Conservation (phyloP, 2,888 invertebrate species). For the Phymatocera aterrima region DNA sequence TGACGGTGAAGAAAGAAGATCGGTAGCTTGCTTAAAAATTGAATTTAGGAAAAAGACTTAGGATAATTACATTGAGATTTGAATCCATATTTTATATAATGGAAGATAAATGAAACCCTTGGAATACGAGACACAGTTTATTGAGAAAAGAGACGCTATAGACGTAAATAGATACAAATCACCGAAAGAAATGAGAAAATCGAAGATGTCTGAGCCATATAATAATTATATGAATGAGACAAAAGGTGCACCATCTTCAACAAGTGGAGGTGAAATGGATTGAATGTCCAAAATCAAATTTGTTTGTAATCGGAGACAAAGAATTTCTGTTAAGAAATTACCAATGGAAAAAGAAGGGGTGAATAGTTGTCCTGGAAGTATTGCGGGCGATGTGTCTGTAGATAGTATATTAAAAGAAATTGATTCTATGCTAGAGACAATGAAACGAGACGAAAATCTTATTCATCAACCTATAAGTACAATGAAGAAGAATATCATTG, state of each 20-base stretch:
- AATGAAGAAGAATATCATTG: background rate
- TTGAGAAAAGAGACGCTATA: too few relatives aligned
- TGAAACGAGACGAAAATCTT: background rate
- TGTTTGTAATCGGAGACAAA: background rate
- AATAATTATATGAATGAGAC: background rate
- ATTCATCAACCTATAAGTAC: background rate
- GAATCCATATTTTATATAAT: background rate
- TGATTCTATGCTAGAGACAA: background rate
- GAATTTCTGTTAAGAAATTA: background rate
- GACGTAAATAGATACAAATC: background rate
- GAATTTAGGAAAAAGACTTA: background rate
- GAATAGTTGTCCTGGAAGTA: background rate
- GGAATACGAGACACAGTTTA: background rate
- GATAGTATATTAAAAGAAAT: background rate
- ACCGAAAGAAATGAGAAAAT: background rate
- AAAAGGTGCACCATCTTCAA: background rate
- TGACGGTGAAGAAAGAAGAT: background rate
- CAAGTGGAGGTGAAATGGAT: background rate
- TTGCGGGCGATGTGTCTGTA: background rate
- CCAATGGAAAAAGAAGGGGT: background rate
- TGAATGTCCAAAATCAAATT: background rate
- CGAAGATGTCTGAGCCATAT: background rate
- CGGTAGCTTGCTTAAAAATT: background rate
- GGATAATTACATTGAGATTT: background rate
- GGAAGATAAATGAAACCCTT: background rate